Evolutionary conservation across 2,113 vertebrate species (phyloP).

Genomic region (Ammodytes marinus): DNA sequence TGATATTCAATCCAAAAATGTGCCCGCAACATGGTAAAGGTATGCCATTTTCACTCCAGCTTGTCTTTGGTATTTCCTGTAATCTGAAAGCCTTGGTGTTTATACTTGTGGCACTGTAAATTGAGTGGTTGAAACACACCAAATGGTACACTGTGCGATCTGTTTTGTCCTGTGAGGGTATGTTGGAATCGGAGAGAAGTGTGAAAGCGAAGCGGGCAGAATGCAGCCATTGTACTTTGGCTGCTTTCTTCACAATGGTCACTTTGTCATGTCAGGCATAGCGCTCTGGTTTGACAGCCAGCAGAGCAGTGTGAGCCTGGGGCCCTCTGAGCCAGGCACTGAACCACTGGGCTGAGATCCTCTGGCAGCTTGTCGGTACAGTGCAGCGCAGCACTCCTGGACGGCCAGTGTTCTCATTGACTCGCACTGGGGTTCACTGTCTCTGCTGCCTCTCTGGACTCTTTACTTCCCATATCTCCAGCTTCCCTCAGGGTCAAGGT

Average conservation of each 20-base stretch:
- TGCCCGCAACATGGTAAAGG: background rate
- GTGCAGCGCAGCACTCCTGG: conserved; percentile 24
- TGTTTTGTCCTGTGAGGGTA: conserved; percentile 24
- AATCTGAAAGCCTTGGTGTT: background rate
- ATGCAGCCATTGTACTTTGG: conserved; percentile 60
- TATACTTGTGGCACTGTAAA: background rate
- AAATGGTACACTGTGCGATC: conserved; percentile 3
- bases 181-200: conserved; percentile 27
- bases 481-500: conserved; percentile 22
- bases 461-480: conserved; percentile 12
- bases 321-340: conserved; percentile 70
- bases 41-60: background rate
- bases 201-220: conserved; percentile 42
- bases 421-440: conserved; percentile 31
- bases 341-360: conserved; percentile 55
- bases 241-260: conserved; percentile 56
- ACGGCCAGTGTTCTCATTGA: conserved; percentile 35
- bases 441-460: conserved; percentile 17
- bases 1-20: background rate
- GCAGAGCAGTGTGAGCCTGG: conserved; percentile 47
- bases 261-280: conserved; percentile 55
- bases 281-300: conserved; percentile 59
- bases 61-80: background rate
- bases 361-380: conserved; percentile 54
- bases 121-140: conserved; percentile 30